phyloP scores from a whole-genome alignment of 2,113 vertebrate genomes.

The Mustelus asterias region DNA sequence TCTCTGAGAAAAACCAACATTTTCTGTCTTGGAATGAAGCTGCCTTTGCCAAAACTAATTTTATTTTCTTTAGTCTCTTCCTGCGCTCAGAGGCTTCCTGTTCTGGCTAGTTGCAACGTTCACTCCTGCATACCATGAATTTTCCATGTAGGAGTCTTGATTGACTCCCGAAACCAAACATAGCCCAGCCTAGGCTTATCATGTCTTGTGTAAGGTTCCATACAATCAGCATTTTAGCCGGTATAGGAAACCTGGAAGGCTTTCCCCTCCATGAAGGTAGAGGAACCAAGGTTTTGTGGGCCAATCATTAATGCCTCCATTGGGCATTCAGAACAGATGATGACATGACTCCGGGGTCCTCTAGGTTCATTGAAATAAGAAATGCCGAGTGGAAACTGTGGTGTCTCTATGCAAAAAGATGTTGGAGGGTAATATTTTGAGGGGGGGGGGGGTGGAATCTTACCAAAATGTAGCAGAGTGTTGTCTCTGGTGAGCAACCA shows the following conservation, averaged over 20 bases:
- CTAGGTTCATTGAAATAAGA: not conserved
- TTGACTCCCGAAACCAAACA: not conserved
- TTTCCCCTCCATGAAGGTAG: not conserved
- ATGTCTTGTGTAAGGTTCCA: not conserved
- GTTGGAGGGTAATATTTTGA: not conserved
- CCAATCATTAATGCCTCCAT: not conserved
- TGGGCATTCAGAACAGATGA: not conserved
- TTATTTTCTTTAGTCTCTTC: not conserved
- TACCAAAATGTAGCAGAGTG: too few species aligned
- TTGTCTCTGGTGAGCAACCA: too few species aligned
- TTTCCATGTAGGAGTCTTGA: not conserved
- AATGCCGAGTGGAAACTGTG: not conserved
- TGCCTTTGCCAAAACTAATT: not conserved
- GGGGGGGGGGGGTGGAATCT: too few species aligned
- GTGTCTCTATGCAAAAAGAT: not conserved
- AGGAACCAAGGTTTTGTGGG: not conserved
- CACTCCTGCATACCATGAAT: not conserved
- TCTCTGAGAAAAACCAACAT: not conserved
- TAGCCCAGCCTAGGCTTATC: not conserved
- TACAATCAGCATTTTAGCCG: not conserved
- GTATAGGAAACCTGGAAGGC: not conserved
- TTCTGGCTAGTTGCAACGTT: not conserved
- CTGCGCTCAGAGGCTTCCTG: not conserved
- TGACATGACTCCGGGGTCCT: not conserved
- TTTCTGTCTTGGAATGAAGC: not conserved